These are phyloP conservation scores for Equus przewalskii DNA, from an alignment of 2,113 vertebrate species.

Conservation along the genomic window DNA sequence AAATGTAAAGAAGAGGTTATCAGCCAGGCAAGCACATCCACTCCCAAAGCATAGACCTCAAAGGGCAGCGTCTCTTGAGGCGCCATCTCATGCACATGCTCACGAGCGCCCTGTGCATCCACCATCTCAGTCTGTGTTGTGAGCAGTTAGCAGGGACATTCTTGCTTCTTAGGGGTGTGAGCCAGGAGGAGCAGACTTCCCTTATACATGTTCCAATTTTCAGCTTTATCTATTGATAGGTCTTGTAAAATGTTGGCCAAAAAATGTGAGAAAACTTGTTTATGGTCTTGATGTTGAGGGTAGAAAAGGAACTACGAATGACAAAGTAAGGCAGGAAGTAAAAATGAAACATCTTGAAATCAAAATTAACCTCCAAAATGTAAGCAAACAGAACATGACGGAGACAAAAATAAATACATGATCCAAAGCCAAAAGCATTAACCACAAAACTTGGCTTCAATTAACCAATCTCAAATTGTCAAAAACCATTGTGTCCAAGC, in stretches of 20 bases:
- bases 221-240: neutral
- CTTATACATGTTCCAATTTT: neutral
- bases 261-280: constrained; percentile 16
- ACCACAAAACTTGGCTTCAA: neutral
- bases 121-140: too few species aligned
- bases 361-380: constrained; percentile 9
- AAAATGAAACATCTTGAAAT: constrained; percentile 40
- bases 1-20: neutral
- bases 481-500: neutral
- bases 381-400: constrained; percentile 15
- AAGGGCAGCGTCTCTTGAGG: neutral
- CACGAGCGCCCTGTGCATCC: too few species aligned
- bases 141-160: neutral
- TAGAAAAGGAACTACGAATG: constrained; percentile 47
- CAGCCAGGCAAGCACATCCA: too few species aligned
- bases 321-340: neutral
- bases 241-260: neutral
- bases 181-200: neutral
- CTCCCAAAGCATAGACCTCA: neutral
- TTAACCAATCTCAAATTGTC: neutral
- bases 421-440: neutral
- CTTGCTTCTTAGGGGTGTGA: neutral
- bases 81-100: too few species aligned
- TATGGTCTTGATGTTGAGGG: neutral
- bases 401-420: neutral